Base-by-base conservation (phyloP, 2,888 invertebrate species). In the Drosophila fungiperda region DNA sequence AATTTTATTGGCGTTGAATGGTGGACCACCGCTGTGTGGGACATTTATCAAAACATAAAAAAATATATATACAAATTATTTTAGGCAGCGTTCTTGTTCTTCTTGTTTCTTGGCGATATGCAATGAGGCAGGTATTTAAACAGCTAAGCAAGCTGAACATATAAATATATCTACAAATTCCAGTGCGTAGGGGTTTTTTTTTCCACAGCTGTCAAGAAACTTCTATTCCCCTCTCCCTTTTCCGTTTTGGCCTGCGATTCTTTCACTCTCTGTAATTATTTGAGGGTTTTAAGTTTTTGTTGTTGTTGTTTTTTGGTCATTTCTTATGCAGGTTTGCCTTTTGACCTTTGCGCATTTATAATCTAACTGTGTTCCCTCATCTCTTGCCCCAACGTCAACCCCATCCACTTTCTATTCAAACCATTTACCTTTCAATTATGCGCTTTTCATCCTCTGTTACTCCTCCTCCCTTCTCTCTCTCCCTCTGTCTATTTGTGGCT, bases 31-130 rank as follows among this genome's bases (percentile, higher is more conserved):
- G 58, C 84, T 38, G 66, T 42, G 54, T 54, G 70, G 55, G 50
- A 50, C 89, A 87, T 87, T 90, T 87, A 90, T 87, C 89, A 89
- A 87, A 82, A 80, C 79, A 89, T 80, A 90, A 89, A 88, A 90
- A 90, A 90, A 90, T 90, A 11, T n/a, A 29, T 38, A 15, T 38
- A 89, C 90, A 84, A 89, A 89, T 90, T 84, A 73, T 79, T 77
- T 75, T 64, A 59, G 59, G 60, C 61, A 54, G 40, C 60, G 58
- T 36, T 73, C 52, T 42, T 23, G 57, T 23, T n/a, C 68, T 48
- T 49, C 68, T 33, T 48, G 72, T 38, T 45, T 59, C 58, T 45
- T 45, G 29, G n/a, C 68, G 35, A 55, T 68, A 38, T 42, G 71
- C 50, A 58, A 49, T 60, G 67, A 64, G 36, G 54, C 59, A 67